Evolutionary conservation across 2,888 invertebrate genomes (phyloP).

Genomic region (Cantharis rufa): DNA sequence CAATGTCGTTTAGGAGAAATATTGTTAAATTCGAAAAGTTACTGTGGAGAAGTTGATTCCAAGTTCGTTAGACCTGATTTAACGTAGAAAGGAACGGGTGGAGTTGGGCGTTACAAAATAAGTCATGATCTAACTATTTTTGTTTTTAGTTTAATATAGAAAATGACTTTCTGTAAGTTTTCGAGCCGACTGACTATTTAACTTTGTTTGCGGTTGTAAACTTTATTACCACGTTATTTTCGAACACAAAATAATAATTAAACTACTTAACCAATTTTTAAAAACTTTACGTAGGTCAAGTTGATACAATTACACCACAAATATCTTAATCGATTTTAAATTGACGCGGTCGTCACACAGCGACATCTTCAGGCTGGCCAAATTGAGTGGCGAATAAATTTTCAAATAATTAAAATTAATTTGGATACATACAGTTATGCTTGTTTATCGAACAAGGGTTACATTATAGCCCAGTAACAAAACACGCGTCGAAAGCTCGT

Average conservation of each 20-base stretch:
- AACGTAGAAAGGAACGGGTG: constrained; percentile 25
- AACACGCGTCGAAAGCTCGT: constrained; percentile 54
- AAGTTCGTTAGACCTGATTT: constrained; percentile 28
- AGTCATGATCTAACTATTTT: constrained; percentile 28
- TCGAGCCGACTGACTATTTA: not conserved
- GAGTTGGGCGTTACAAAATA: constrained; percentile 29
- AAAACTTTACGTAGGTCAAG: not conserved
- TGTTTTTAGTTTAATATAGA: constrained; percentile 25
- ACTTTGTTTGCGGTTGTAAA: not conserved
- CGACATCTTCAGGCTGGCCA: not conserved
- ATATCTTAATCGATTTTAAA: not conserved
- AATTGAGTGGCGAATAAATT: not conserved
- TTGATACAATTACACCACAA: not conserved
- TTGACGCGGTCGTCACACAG: not conserved
- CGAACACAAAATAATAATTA: not conserved
- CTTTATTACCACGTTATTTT: not conserved
- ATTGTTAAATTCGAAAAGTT: not conserved
- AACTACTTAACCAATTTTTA: not conserved
- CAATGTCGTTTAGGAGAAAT: not conserved
- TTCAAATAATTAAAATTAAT: not conserved
- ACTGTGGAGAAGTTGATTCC: constrained; percentile 7
- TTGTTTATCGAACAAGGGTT: constrained; percentile 6
- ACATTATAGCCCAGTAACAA: constrained; percentile 46
- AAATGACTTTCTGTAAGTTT: constrained; percentile 25
- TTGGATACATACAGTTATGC: not conserved